A percentile compares a stretch with the other conserved stretches of the same genome.
phyloP scores from a whole-genome alignment of 2,113 vertebrate genomes.

The Morone chrysops region DNA sequence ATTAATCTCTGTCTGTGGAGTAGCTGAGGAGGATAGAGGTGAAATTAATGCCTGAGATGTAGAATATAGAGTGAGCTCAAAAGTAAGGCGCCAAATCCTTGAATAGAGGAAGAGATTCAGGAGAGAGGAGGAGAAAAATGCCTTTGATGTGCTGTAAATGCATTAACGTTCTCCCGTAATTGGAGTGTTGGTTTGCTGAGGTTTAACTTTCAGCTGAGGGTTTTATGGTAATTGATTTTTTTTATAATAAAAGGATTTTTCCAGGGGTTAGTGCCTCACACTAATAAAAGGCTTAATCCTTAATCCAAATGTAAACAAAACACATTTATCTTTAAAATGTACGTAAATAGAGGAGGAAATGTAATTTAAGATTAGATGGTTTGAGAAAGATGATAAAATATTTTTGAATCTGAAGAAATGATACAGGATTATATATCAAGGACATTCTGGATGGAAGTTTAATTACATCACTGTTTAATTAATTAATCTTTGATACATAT shows the following conservation, averaged over 20 bases:
- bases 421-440: neutral
- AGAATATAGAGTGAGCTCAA: slow-evolving; percentile 34
- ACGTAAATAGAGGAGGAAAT: neutral
- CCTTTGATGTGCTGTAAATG: slow-evolving; percentile 56
- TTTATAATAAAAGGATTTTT: slow-evolving; percentile 30
- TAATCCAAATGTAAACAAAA: slow-evolving; percentile 40
- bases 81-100: slow-evolving; percentile 33
- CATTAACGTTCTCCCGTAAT: slow-evolving; percentile 47
- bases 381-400: neutral
- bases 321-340: slow-evolving; percentile 10
- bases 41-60: slow-evolving; percentile 13
- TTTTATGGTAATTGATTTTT: slow-evolving; percentile 45
- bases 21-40: slow-evolving; percentile 16
- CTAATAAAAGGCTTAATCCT: slow-evolving; percentile 14
- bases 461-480: neutral
- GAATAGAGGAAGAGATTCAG: slow-evolving; percentile 14
- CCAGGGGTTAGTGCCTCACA: neutral
- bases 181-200: slow-evolving; percentile 44
- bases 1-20: slow-evolving; percentile 37
- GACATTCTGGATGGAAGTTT: neutral
- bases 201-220: slow-evolving; percentile 52
- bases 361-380: slow-evolving; percentile 1
- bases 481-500: neutral
- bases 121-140: slow-evolving; percentile 21
- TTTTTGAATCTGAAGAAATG: neutral